Evolutionary conservation across 2,888 invertebrate species (phyloP), one percentile per base, ranked within the genome.

Genomic region (Apoda limacodes): DNA sequence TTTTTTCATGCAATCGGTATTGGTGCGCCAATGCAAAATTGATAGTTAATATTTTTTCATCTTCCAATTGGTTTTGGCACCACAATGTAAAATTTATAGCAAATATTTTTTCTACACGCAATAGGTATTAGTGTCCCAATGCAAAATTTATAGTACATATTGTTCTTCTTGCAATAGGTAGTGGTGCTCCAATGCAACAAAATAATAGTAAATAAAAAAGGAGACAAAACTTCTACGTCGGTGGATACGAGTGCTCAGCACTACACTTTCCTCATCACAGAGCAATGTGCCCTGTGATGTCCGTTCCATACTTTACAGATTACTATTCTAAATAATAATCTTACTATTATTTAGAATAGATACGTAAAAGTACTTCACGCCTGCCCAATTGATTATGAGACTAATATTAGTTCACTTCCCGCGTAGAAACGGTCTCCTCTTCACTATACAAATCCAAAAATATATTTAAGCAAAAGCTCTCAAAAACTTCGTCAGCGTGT

Each of bases 371-470:
- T 69, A 72, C 50, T 57, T 69, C 60, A 47, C 63, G 55, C 52
- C 62, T 55, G 52, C 49, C 71, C 70, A 66, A 69, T 54, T 25
- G 33, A 19, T 37, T 15, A 28, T 55, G 56, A 39, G 48, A 43
- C 52, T 39, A 34, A 15, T 34, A 15, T 31, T 44, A 45, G 47
- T 36, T 57, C 62, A 61, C 43, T 72, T 49, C 43, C 76, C 55
- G 66, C 59, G 74, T 72, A 75, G 75, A 72, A 64, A 65, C 66
- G 76, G 75, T 76, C 76, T 62, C 56, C 72, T 42, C 46, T 14
- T 4, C 5, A 13, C 11, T n/a, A n/a, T 11, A 9, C 0, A 0
- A 6, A 6, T 6, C 26, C 30, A 29, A 48, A 46, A 35, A 9
- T 32, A 24, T 42, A 47, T 47, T 49, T 59, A 52, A 50, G 30